Conservation (phyloP, 1,140 invertebrate species). For the Ceratosolen fusciceps region DNA sequence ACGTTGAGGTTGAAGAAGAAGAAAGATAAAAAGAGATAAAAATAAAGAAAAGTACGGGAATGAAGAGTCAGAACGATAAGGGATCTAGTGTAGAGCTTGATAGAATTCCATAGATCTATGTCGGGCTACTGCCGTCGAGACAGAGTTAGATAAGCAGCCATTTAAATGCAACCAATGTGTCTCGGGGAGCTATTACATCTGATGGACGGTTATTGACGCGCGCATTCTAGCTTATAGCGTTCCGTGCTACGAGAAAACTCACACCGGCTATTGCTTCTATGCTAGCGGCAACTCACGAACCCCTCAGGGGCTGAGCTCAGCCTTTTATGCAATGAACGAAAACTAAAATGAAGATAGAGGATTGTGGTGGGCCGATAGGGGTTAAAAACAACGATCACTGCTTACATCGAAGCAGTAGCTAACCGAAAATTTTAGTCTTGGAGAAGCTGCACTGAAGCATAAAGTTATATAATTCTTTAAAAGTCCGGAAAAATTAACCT, state of each 20-base stretch:
- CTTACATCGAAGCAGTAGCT: conserved; percentile 16
- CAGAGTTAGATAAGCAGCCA: conserved; percentile 73
- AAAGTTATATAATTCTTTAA: not conserved
- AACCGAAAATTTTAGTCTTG: conserved; percentile 35
- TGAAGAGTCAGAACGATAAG: conserved; percentile 69
- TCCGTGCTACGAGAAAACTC: conserved; percentile 48
- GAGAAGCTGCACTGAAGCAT: conserved; percentile 26
- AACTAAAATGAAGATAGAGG: conserved; percentile 47
- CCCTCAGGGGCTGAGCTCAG: conserved; percentile 58
- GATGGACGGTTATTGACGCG: conserved; percentile 73
- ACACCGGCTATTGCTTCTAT: conserved; percentile 37
- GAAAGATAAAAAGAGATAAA: conserved; percentile 48
- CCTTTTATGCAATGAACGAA: conserved; percentile 48
- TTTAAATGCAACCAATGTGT: conserved; percentile 74
- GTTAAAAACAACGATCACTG: conserved; percentile 24
- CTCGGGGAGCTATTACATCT: conserved; percentile 73
- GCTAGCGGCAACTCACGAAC: conserved; percentile 44
- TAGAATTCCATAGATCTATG: conserved; percentile 73
- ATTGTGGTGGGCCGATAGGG: not conserved
- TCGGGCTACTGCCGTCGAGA: conserved; percentile 66
- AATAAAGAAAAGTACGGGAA: conserved; percentile 46
- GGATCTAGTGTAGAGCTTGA: conserved; percentile 68
- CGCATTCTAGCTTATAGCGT: conserved; percentile 60
- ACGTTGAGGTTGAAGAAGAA: not conserved
- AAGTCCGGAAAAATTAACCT: conserved; percentile 6